These are phyloP conservation scores for Aleiodes leptofemur DNA, from an alignment of 2,888 invertebrate species.

Conservation along the genomic window DNA sequence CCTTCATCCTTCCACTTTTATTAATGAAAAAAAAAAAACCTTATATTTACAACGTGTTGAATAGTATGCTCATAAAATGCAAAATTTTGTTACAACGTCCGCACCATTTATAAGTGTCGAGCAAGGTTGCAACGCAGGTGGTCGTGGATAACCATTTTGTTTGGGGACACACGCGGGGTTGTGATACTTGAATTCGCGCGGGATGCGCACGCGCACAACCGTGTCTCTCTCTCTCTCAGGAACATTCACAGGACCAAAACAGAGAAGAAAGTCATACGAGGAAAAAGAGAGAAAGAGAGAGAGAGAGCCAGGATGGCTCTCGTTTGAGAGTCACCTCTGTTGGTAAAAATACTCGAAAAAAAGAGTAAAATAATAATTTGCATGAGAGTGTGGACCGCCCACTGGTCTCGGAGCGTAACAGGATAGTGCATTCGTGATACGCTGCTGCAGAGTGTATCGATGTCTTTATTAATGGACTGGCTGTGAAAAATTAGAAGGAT, in stretches of 20 bases:
- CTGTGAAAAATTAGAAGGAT: slow-evolving; percentile 7
- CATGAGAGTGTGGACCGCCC: slow-evolving; percentile 53
- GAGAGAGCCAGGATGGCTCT: too few species aligned
- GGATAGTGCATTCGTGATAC: slow-evolving; percentile 55
- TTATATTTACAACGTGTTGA: slow-evolving; percentile 33
- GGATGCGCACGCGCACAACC: background rate
- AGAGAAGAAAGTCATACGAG: too few species aligned
- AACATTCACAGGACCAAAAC: too few species aligned
- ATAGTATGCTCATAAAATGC: slow-evolving; percentile 29
- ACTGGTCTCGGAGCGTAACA: slow-evolving; percentile 59
- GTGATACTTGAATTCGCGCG: slow-evolving; percentile 21
- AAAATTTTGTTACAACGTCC: slow-evolving; percentile 35
- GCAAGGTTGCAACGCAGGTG: slow-evolving; percentile 47
- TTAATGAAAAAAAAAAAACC: background rate
- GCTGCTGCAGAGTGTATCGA: slow-evolving; percentile 55
- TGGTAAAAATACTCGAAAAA: background rate
- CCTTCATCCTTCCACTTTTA: background rate
- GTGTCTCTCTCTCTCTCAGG: too few species aligned
- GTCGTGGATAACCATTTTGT: slow-evolving; percentile 35
- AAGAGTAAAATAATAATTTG: slow-evolving; percentile 3
- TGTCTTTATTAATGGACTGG: slow-evolving; percentile 68
- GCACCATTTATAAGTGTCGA: slow-evolving; percentile 30
- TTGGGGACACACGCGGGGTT: background rate
- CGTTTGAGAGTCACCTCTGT: too few species aligned
- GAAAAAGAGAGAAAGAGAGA: too few species aligned